Base-by-base conservation (phyloP, 2,113 vertebrate genomes). In the Colius striatus region DNA sequence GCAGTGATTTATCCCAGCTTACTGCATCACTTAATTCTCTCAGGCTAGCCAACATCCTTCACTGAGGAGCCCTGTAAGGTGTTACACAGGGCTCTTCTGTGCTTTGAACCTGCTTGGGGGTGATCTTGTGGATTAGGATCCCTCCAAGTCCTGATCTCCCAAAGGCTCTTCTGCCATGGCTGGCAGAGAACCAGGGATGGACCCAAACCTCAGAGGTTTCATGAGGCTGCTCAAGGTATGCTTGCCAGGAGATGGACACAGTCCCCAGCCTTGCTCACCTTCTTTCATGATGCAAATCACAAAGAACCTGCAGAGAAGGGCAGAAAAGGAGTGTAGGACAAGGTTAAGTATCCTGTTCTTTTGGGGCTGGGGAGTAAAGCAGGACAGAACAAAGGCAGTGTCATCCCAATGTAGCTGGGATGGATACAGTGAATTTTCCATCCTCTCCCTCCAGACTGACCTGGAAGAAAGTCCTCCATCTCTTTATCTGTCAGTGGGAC, bases 51-150 rank as follows among this genome's bases (percentile, higher is more conserved):
- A 43, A 27, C 15, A 13, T 14, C 51, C 26, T 36, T 30, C 10
- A 54, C 19, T 41, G 11, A 23, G 57, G 13, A 74, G 12, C 11
- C 22, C 20, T 47, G 3, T 6, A 9, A 32, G 4, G 10, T 3
- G 0, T n/a, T 18, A 36, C 8, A 9, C 0, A 1, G 11, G 38
- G 9, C 14, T 72, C 5, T 26, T 60, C 16, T 60, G 48, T 29
- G 41, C 26, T 71, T 77, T 50, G 22, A 68, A 41, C 29, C 13
- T 60, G 8, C 16, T 66, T 61, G 32, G 30, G 26, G 38, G 53
- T 32, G 25, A n/a, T 61, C n/a, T 36, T 48, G 21, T 43, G 26
- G 26, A n/a, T 45, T 11, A 18, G 43, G 19, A 20, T 21, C 13
- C 48, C 55, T 34, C 51, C 32, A 47, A 62, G 32, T 18, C 36